phyloP scores from a whole-genome alignment of 2,113 vertebrate species.

The Benthochromis sp. region DNA sequence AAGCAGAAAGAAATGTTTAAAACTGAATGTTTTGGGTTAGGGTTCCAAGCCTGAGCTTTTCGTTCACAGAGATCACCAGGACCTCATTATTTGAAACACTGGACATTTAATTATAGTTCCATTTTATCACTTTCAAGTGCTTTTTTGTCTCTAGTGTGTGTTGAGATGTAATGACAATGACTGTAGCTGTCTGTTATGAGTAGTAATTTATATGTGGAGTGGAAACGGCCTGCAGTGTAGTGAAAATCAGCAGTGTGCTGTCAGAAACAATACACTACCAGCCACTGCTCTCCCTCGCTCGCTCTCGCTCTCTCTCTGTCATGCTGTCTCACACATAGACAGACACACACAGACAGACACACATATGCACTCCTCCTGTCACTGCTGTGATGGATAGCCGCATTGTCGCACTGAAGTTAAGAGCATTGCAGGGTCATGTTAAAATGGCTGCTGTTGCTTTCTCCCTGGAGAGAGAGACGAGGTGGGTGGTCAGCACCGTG shows the following conservation, averaged over 20 bases:
- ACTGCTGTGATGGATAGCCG: conserved; percentile 52
- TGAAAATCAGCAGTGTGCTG: neutral
- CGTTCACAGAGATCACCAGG: neutral
- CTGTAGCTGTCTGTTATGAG: neutral
- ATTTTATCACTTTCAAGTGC: neutral
- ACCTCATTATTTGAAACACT: neutral
- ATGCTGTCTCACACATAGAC: neutral
- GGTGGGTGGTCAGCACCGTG: conserved; percentile 48
- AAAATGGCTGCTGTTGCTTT: conserved; percentile 42
- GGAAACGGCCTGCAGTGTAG: neutral
- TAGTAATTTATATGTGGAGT: neutral
- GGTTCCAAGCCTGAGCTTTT: neutral
- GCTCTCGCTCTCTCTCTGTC: neutral
- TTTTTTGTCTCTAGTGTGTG: neutral
- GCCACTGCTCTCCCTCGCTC: neutral
- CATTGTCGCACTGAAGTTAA: conserved; percentile 50
- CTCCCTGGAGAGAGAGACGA: conserved; percentile 37
- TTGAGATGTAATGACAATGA: neutral
- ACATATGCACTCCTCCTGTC: conserved; percentile 25
- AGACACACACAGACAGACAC: neutral
- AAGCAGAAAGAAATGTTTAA: neutral
- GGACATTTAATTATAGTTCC: neutral
- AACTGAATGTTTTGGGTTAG: neutral
- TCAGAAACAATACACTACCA: neutral
- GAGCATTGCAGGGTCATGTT: conserved; percentile 45